Percentiles rank a stretch among this genome's conserved stretches.
Evolutionary conservation across 2,797 vertebrate genomes (phyloP).

Genomic region (Vultur gryphus): DNA sequence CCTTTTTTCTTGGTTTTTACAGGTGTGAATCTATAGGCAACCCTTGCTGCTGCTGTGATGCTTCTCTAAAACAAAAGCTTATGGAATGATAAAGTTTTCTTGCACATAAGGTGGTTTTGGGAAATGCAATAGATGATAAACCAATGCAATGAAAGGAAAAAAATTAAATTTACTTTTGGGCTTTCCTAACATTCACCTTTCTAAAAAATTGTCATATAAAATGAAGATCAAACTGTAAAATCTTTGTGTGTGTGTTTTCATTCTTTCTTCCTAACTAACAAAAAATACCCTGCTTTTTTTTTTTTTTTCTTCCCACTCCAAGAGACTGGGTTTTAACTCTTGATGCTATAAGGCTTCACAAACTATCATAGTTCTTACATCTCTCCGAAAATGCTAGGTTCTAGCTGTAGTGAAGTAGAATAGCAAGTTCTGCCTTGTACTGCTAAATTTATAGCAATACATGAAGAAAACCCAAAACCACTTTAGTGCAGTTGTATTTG

Average conservation of each 20-base stretch:
- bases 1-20: not conserved
- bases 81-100: not conserved
- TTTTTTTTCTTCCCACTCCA: not conserved
- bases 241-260: not conserved
- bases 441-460: not conserved
- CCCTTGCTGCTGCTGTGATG: not conserved
- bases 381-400: not conserved
- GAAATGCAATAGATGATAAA: not conserved
- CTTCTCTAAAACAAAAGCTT: not conserved
- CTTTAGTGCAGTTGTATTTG: not conserved
- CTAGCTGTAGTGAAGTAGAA: not conserved
- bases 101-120: not conserved
- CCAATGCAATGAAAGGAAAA: not conserved
- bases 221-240: not conserved
- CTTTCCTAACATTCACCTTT: not conserved
- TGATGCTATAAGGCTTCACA: not conserved
- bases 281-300: not conserved
- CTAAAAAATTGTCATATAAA: not conserved
- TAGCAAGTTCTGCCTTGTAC: not conserved
- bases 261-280: not conserved
- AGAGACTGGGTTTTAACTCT: not conserved
- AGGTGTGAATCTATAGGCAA: not conserved
- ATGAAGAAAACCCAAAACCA: not conserved
- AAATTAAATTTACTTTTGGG: not conserved
- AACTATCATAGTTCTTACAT: not conserved